Evolutionary conservation across 2,888 invertebrate genomes (phyloP), one percentile per base, ranked within the genome.

Genomic region (Agrochola lychnidis): DNA sequence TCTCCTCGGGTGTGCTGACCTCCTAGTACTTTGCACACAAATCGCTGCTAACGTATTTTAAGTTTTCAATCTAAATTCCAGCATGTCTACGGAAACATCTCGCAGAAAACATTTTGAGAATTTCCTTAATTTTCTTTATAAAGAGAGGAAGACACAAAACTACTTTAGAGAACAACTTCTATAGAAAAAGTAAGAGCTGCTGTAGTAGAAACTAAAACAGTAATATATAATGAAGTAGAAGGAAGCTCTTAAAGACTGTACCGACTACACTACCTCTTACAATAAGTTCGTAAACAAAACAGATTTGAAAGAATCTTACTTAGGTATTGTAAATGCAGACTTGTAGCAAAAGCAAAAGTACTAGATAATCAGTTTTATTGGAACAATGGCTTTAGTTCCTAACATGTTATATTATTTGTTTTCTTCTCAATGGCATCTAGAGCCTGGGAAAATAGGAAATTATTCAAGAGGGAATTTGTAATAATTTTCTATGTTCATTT

Each of bases 1-100:
- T 87, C 89, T 90, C 87, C 87, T 81, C 80, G 90, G 87, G 93
- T 91, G 92, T 88, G 89, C 89, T 92, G 92, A 93, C 92, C 94
- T 90, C 89, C 86, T 89, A 83, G 89, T 91, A 92, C 89, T 87
- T 89, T 83, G 79, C 85, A 81, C 81, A 80, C 76, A 86, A 85
- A 87, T 83, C 75, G 77, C 81, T 78, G 71, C 64, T 57, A 77
- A 84, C 75, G 79, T 70, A 73, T 73, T 79, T 73, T 82, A 83
- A 79, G 81, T 73, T 84, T 87, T 86, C 70, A 79, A 87, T 84
- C 70, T 81, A 85, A 88, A 84, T 82, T 81, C 78, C 64, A 71
- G 25, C 66, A 73, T 81, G 83, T 76, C 70, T 82, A 70, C 61
- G 69, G 66, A 76, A 86, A 79, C 66, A 64, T 71, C 48, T 51